These are phyloP conservation scores for Henicopernis longicauda DNA, from an alignment of 2,113 vertebrate species.

Conservation along the genomic window DNA sequence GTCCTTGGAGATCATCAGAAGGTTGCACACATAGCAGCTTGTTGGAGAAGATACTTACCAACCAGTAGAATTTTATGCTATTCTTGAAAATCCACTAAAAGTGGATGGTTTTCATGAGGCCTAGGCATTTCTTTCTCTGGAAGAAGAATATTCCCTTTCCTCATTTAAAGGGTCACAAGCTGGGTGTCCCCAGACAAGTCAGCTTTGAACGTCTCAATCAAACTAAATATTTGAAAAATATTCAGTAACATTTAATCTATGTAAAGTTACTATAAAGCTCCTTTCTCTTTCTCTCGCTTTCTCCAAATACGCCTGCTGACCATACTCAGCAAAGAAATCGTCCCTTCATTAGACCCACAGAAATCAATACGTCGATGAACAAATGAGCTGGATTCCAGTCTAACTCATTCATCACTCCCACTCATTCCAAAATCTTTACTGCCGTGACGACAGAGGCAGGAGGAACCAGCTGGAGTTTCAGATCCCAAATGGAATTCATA, in stretches of 20 bases:
- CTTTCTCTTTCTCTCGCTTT: neutral
- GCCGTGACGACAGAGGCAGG: conserved; percentile 33
- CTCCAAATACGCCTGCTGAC: neutral
- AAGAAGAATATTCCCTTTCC: neutral
- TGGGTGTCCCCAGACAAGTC: neutral
- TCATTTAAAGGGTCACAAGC: neutral
- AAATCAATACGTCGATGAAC: neutral
- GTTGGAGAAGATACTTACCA: neutral
- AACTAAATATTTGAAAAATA: neutral
- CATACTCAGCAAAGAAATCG: neutral
- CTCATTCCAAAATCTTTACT: neutral
- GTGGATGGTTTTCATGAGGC: neutral
- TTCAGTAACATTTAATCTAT: neutral
- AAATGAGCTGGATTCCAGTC: neutral
- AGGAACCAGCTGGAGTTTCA: conserved; percentile 71
- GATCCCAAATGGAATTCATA: conserved; percentile 57
- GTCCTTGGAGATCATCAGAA: neutral
- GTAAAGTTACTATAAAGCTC: neutral
- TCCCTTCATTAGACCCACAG: neutral
- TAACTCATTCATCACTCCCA: neutral
- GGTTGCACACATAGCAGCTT: neutral
- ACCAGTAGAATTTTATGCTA: neutral
- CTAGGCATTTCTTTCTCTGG: neutral
- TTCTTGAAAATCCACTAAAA: neutral
- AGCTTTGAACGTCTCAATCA: neutral